Base-by-base conservation (phyloP, 1,140 invertebrate species). In the Metopolophium dirhodum region DNA sequence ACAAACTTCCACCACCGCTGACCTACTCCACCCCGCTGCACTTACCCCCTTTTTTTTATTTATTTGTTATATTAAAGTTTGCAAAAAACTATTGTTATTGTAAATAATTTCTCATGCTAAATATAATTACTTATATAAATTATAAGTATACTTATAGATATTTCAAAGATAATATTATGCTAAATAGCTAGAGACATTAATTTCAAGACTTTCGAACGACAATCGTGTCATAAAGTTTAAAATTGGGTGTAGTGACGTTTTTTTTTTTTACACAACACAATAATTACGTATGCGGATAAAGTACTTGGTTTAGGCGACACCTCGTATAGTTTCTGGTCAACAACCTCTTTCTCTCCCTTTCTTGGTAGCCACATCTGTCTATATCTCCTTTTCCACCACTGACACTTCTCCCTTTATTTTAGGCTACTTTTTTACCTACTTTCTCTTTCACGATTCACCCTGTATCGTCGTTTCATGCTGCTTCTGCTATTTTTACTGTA, bases 211-310 rank as follows among this genome's bases (percentile, higher is more conserved):
- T 41, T 47, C 26, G 14, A 45, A 91, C 41, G 30, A 47, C 9
- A 14, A 41, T 57, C 51, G 57, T 57, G 22, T 57, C 88, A 77
- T 77, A n/a, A 92, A 92, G 47, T 51, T 35, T 35, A 20, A 92
- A 92, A 54, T 49, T 92, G 4, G 47, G n/a, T 51, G 14, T 92
- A 23, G 41, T 37, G 18, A 82, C 22, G 26, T 26, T 41, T 92
- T 82, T 91, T 47, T 47, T 68, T 68, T 49, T 47, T 51, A 85
- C n/a, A 82, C 47, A 23, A 49, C 8, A 47, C 41, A 51, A 77
- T 77, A 82, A 92, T 92, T 92, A 82, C 35, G 91, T 92, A 92
- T 92, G 91, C 91, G 47, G 41, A 82, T 83, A 77, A 92, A 82
- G 91, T 92, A 68, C 30, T 92, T 11, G n/a, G 47, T 51, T 49